A percentile compares a stretch with the other conserved stretches of the same genome.
These are phyloP conservation scores for Cinclus mexicanus DNA, from an alignment of 2,113 vertebrate genomes.

Conservation along the genomic window DNA sequence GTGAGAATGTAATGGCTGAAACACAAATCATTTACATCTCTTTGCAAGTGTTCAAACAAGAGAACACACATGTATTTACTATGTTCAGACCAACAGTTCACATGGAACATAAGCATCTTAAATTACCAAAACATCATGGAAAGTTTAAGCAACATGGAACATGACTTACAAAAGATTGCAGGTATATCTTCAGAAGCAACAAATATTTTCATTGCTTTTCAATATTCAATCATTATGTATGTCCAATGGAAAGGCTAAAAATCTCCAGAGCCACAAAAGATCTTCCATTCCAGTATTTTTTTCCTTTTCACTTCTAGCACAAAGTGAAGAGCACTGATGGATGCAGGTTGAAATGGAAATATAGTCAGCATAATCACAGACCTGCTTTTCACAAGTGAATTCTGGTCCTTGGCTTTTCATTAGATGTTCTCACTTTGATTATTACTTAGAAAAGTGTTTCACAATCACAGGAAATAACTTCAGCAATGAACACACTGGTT, in stretches of 20 bases:
- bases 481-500: background rate
- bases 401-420: background rate
- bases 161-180: background rate
- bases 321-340: background rate
- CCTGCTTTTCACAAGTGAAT: background rate
- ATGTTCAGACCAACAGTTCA: background rate
- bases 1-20: background rate
- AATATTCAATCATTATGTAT: background rate
- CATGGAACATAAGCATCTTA: background rate
- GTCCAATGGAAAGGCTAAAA: background rate
- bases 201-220: background rate
- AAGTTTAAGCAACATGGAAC: background rate
- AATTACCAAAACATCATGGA: background rate
- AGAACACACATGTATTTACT: background rate
- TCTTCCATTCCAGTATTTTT: background rate
- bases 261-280: background rate
- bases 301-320: background rate
- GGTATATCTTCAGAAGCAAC: background rate
- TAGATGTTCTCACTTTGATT: background rate
- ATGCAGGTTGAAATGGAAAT: background rate
- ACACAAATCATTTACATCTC: background rate
- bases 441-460: background rate
- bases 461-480: background rate
- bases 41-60: background rate
- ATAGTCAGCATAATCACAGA: background rate